A percentile compares a stretch with the other conserved stretches of the same genome.
These are phyloP conservation scores for Hetaerina titia DNA, from an alignment of 2,888 invertebrate species.

Conservation along the genomic window DNA sequence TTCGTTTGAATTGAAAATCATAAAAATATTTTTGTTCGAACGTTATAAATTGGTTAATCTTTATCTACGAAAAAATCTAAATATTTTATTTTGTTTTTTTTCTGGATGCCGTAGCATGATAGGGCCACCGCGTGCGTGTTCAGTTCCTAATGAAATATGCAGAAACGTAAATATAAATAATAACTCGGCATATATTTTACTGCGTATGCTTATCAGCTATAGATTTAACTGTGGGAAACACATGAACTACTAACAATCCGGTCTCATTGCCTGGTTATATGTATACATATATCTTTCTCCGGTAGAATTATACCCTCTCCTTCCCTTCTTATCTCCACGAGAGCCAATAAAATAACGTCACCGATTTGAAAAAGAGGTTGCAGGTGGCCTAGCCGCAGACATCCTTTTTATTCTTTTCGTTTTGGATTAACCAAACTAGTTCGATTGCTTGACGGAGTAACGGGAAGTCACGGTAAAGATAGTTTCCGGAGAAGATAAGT, in stretches of 20 bases:
- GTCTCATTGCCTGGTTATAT: background rate
- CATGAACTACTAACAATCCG: background rate
- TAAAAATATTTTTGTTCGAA: too few species aligned
- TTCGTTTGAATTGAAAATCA: too few species aligned
- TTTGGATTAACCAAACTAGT: background rate
- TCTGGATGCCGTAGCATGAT: too few species aligned
- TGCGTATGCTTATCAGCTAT: background rate
- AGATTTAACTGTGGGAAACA: background rate
- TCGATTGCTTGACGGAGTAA: background rate
- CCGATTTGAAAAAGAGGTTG: constrained; percentile 25
- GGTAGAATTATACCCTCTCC: background rate
- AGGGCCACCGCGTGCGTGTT: too few species aligned
- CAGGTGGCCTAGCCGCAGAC: constrained; percentile 9
- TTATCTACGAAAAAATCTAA: too few species aligned
- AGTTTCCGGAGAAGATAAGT: background rate
- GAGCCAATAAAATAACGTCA: background rate
- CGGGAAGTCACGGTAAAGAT: background rate
- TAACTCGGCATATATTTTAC: background rate
- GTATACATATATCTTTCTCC: constrained; percentile 1
- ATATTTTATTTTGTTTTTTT: too few species aligned
- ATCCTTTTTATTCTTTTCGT: background rate
- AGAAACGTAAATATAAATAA: too few species aligned
- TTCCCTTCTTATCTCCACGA: constrained; percentile 1
- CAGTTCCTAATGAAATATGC: too few species aligned
- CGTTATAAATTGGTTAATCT: too few species aligned